Conservation (phyloP, 2,888 invertebrate species). For the Opisthograptis luteolata region DNA sequence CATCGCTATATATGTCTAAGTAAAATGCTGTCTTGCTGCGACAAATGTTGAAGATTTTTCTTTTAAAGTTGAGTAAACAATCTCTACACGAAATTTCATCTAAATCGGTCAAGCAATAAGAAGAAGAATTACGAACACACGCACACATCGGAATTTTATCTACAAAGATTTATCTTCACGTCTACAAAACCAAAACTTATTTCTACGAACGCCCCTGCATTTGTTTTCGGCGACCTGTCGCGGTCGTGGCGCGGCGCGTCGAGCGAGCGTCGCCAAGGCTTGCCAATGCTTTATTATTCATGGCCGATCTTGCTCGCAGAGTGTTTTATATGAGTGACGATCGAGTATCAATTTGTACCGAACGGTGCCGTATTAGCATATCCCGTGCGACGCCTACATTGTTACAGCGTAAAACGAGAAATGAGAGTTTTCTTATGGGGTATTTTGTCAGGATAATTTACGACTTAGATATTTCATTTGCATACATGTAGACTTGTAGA, state of each 20-base stretch:
- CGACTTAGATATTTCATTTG: constrained; percentile 19
- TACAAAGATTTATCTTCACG: not conserved
- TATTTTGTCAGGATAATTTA: constrained; percentile 22
- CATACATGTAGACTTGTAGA: constrained; percentile 3
- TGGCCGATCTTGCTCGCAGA: constrained; percentile 78
- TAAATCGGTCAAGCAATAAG: too few species aligned
- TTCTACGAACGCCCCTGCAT: not conserved
- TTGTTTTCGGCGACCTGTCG: constrained; percentile 9
- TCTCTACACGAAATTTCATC: too few species aligned
- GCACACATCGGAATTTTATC: too few species aligned
- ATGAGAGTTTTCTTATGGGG: constrained; percentile 27
- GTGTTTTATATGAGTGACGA: constrained; percentile 85
- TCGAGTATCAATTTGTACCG: constrained; percentile 83
- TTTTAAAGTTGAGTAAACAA: not conserved
- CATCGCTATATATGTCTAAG: too few species aligned
- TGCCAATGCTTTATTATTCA: constrained; percentile 83
- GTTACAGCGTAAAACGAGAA: constrained; percentile 53
- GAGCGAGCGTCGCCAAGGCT: constrained; percentile 65
- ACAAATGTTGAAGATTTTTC: constrained; percentile 43
- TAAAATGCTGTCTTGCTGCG: constrained; percentile 45
- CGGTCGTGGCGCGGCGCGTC: constrained; percentile 45
- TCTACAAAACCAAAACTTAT: not conserved
- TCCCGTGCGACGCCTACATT: constrained; percentile 72
- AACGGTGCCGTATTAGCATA: constrained; percentile 79
- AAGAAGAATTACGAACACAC: too few species aligned